Conservation (phyloP, 2,888 invertebrate species). For the Sceliomorpha sp. region DNA sequence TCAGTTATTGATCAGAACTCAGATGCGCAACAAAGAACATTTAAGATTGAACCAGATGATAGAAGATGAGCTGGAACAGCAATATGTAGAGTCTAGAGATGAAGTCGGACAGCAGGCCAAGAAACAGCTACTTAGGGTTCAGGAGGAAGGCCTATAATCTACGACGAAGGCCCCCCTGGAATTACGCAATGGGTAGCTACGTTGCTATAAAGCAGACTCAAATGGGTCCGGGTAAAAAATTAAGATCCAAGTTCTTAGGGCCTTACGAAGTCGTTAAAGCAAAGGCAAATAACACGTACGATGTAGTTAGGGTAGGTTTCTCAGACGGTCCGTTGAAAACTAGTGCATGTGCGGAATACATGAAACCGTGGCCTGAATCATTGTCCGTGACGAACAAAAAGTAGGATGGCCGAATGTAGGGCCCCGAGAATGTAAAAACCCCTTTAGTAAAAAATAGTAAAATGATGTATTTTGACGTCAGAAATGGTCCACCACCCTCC, state of each 20-base stretch:
- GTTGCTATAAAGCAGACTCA: conserved; percentile 36
- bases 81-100: no score
- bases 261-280: conserved; percentile 25
- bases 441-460: no score
- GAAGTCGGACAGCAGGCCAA: no score
- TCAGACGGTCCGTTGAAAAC: conserved; percentile 9
- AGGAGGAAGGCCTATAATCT: conserved; percentile 27
- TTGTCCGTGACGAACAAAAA: conserved; percentile 24
- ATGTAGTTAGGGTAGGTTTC: conserved; percentile 16
- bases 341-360: conserved; percentile 23
- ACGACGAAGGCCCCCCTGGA: neutral
- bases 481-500: no score
- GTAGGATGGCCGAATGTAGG: conserved; percentile 23
- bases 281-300: conserved; percentile 31
- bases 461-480: no score
- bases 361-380: conserved; percentile 27
- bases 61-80: no score
- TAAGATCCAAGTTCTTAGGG: conserved; percentile 31
- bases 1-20: neutral
- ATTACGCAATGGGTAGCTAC: conserved; percentile 2
- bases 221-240: conserved; percentile 17
- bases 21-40: conserved; percentile 8
- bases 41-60: no score
- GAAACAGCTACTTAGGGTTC: neutral
- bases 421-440: no score